Conservation (phyloP, 2,797 vertebrate genomes). For the Scolopax rusticola region DNA sequence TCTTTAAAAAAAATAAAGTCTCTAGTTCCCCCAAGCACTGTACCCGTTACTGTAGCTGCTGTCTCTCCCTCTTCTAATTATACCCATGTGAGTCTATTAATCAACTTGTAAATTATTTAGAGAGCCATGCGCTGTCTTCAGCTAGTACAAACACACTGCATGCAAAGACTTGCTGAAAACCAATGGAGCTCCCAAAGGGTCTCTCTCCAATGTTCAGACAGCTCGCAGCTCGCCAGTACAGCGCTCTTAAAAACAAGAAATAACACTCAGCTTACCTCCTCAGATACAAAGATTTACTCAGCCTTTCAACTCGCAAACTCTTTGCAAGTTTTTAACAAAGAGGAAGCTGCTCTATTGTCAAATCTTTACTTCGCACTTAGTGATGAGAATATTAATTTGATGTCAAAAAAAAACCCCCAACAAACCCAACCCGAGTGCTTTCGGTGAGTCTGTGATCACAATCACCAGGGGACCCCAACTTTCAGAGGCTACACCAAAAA, state of each 20-base stretch:
- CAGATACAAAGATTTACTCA: constrained; percentile 67
- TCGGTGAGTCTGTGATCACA: constrained; percentile 37
- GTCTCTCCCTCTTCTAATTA: constrained; percentile 99
- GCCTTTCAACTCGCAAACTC: constrained; percentile 75
- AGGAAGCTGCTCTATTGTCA: constrained; percentile 62
- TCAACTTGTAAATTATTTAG: constrained; percentile 99
- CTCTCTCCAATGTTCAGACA: constrained; percentile 70
- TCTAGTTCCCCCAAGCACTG: constrained; percentile 97
- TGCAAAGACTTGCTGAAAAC: constrained; percentile 76
- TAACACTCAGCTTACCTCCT: constrained; percentile 67
- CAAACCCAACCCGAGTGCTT: background rate
- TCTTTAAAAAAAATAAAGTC: constrained; percentile 91
- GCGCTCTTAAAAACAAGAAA: constrained; percentile 63
- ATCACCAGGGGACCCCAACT: constrained; percentile 35
- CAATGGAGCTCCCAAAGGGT: constrained; percentile 85
- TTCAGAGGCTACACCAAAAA: constrained; percentile 32
- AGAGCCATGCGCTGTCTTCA: constrained; percentile 91
- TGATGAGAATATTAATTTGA: constrained; percentile 78
- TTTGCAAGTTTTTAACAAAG: constrained; percentile 75
- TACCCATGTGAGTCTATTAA: constrained; percentile 99
- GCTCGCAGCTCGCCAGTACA: constrained; percentile 60
- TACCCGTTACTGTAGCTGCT: constrained; percentile 94
- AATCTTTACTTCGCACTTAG: constrained; percentile 46
- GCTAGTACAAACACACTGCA: constrained; percentile 89
- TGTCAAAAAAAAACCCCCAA: background rate